Conservation (phyloP, 2,797 vertebrate genomes). For the Enteromius unitaeniatus region DNA sequence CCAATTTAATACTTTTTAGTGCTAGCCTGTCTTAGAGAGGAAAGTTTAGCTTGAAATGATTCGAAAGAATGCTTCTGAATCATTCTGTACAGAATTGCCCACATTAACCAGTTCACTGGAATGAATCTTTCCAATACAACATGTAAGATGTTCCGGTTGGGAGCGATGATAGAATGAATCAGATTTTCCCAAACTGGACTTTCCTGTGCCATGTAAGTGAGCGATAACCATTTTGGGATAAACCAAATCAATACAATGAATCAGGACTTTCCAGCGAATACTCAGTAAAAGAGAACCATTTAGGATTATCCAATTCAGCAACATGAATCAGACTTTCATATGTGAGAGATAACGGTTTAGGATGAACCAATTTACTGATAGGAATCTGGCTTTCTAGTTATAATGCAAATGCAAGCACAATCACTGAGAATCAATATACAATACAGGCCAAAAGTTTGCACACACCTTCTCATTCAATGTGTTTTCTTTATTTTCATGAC, state of each 20-base stretch:
- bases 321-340: background rate
- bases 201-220: background rate
- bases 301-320: background rate
- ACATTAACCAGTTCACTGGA: background rate
- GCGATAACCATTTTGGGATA: background rate
- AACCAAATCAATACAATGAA: background rate
- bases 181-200: too few species aligned
- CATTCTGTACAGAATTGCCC: background rate
- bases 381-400: background rate
- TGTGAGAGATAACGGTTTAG: background rate
- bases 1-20: background rate
- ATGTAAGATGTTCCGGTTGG: background rate
- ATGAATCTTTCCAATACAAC: background rate
- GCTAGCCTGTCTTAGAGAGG: background rate
- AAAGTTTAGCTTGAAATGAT: background rate
- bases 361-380: background rate
- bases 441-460: too few species aligned
- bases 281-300: background rate
- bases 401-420: background rate
- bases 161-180: background rate
- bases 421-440: background rate
- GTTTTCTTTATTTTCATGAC: too few species aligned
- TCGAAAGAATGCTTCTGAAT: background rate
- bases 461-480: too few species aligned
- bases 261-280: background rate